Evolutionary conservation across 2,888 invertebrate genomes (phyloP), one percentile per base, ranked within the genome.

Genomic region (Cataglyphis albicans): DNA sequence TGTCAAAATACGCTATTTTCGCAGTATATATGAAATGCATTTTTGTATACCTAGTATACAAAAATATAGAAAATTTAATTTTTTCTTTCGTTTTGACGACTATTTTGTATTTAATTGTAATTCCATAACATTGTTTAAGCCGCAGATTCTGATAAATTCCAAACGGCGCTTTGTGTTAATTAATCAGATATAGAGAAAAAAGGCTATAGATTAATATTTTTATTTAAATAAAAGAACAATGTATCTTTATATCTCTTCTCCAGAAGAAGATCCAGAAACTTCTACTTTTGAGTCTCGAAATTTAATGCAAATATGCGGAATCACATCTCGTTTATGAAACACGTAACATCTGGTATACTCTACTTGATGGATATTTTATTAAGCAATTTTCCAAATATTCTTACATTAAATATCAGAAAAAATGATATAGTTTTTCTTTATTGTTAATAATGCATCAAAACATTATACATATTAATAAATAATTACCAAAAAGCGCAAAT

Each of bases 331-430:
- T 76, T 76, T 67, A 67, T 52, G 55, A 55, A 76, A 76, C 29
- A 38, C 12, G 76, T 67, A 38, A 38, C 76, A 76, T 55, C 76
- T 76, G 55, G 52, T 55, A 55, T 67, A 55, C 55, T 76, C 67
- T 67, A 38, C 25, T 55, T 38, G 68, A 67, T 67, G 75, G 67
- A 35, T 41, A 38, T 29, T 67, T 76, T 67, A 52, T 76, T 76
- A 67, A 76, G 76, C 76, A 76, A 67, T 76, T 76, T 67, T 38
- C 29, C 76, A 76, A 76, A 67, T 25, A 29, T 38, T 38, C 67
- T 76, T 67, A 38, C 3, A 38, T 67, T 35, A 29, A n/a, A 25
- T 35, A 18, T 75, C 25, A 18, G n/a, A 21, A 41, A 65, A 25
- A 7, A 52, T 35, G 38, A 65, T 38, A 35, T 21, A 75, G 32